Evolutionary conservation across 2,797 vertebrate genomes (phyloP), one percentile per base, ranked within the genome.

Genomic region (Sciurus vulgaris): DNA sequence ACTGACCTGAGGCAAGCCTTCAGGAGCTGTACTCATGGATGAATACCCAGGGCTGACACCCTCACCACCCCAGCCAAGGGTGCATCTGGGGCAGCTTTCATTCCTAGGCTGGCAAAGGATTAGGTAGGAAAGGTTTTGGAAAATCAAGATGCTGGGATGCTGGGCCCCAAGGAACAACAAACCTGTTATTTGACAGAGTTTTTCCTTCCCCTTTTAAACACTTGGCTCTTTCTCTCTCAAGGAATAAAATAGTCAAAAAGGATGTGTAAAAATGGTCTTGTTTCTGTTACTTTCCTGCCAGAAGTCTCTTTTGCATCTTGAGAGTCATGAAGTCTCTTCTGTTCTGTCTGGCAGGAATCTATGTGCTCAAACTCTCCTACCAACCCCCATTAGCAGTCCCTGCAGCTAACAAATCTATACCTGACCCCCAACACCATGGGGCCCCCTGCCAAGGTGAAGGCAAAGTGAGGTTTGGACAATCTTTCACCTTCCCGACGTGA

Each of bases 141-240:
- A 74, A 96, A 86, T 24, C 77, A 51, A 67, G 41, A 81, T 82
- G 78, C 49, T 47, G 28, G n/a, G 84, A 61, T 44, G 15, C 33
- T 26, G 35, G 92, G 44, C 26, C 77, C 77, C 74, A 65, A 44
- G 72, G 79, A 93, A 63, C 76, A 78, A 54, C 77, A 94, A 59
- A 22, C 38, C 63, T 94, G 69, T 9, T 87, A 17, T 72, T 88
- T 59, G 33, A 93, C 0, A 1, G n/a, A 4, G 0, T 49, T 89
- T 94, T 86, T 7, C 73, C 44, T 88, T 77, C n/a, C 30, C 22
- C 30, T n/a, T 87, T 84, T 22, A 84, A 82, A 95, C 17, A 72
- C 74, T 83, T 89, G 95, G 77, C 63, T 70, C 77, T 33, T 95
- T 85, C 73, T 81, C 70, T 91, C 54, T 95, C 92, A 91, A 91